Percentiles rank a stretch among this genome's conserved stretches.
Conservation (phyloP, 2,888 invertebrate genomes). For the Pomacea canaliculata region DNA sequence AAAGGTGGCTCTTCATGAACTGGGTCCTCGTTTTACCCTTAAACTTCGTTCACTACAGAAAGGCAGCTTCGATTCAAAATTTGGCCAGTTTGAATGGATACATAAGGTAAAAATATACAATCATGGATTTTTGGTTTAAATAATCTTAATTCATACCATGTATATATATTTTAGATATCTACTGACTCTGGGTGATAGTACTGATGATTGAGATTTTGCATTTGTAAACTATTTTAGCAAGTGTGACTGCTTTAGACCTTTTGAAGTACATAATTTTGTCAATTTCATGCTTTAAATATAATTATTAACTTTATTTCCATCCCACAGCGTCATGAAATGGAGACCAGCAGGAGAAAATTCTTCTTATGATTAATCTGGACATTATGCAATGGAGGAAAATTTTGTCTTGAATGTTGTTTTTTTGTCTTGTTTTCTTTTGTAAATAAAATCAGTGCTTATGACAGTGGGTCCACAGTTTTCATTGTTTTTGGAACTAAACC, state of each 20-base stretch:
- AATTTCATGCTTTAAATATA: too few relatives aligned
- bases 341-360: conserved; percentile 91
- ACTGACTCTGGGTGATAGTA: not conserved
- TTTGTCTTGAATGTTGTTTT: not conserved
- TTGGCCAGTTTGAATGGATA: conserved; percentile 97
- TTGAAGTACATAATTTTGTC: too few relatives aligned
- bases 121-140: not conserved
- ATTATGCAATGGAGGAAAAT: conserved; percentile 64
- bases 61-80: conserved; percentile 96
- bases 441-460: not conserved
- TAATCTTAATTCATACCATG: not conserved
- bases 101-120: conserved; percentile 68
- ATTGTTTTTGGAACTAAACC: too few relatives aligned
- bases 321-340: conserved; percentile 92
- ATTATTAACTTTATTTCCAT: conserved; percentile 72
- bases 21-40: conserved; percentile 97
- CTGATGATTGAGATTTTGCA: not conserved
- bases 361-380: conserved; percentile 74
- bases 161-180: not conserved
- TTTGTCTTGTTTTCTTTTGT: not conserved
- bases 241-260: too few relatives aligned
- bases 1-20: conserved; percentile 83
- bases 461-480: too few relatives aligned
- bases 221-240: too few relatives aligned
- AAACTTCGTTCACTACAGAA: conserved; percentile 92